Evolutionary conservation across 2,113 vertebrate species (phyloP).

Genomic region (Colinus virginianus): DNA sequence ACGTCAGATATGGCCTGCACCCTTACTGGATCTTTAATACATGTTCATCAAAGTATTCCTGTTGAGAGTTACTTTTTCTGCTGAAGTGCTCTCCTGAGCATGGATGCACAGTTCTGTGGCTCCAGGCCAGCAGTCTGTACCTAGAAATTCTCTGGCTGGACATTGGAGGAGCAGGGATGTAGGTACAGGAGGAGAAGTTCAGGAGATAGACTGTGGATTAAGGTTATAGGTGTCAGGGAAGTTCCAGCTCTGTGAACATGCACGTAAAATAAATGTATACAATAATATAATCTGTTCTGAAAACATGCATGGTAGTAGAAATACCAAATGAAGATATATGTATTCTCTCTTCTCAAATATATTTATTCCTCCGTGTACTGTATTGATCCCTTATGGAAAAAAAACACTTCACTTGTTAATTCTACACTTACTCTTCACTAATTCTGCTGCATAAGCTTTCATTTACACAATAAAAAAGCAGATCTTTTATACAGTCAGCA

Average conservation of each 20-base stretch:
- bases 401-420: constrained; percentile 6
- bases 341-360: not conserved
- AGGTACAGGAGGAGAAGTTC: not conserved
- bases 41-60: not conserved
- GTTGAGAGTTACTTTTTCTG: not conserved
- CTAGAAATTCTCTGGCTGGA: not conserved
- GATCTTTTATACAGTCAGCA: not conserved
- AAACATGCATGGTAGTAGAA: not conserved
- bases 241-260: not conserved
- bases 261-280: not conserved
- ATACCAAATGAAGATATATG: not conserved
- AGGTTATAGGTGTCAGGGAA: not conserved
- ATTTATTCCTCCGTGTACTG: not conserved
- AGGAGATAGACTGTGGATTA: not conserved
- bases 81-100: not conserved
- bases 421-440: not conserved
- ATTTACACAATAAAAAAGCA: not conserved
- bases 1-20: not conserved
- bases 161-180: not conserved
- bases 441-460: not conserved
- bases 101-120: not conserved
- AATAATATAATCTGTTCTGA: not conserved
- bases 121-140: not conserved
- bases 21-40: not conserved
- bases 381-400: not conserved